A percentile compares a stretch with the other conserved stretches of the same genome.
phyloP scores from a whole-genome alignment of 2,888 invertebrate genomes.

The Cylloceria caligata region DNA sequence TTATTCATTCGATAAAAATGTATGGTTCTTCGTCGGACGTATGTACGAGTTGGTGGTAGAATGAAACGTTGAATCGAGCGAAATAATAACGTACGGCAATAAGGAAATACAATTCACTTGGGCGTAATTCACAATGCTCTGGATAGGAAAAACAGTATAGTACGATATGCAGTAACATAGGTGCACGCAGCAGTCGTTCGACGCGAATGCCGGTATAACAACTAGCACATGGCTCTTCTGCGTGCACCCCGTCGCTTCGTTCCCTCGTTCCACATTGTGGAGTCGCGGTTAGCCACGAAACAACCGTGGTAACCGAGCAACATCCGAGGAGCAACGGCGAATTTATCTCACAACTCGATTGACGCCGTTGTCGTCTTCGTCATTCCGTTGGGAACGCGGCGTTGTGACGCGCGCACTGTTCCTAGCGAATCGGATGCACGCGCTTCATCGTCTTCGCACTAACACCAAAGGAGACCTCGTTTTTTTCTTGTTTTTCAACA shows the following conservation, averaged over 20 bases:
- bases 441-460: background rate
- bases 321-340: constrained; percentile 60
- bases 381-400: background rate
- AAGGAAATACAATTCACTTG: constrained; percentile 30
- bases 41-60: too few species aligned
- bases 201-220: constrained; percentile 10
- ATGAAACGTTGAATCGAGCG: background rate
- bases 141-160: constrained; percentile 1
- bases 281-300: constrained; percentile 64
- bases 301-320: constrained; percentile 67
- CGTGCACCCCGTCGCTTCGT: constrained; percentile 52
- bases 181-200: background rate
- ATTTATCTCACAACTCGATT: constrained; percentile 19
- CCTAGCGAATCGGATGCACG: constrained; percentile 20
- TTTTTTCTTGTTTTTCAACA: too few species aligned
- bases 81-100: background rate
- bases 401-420: background rate
- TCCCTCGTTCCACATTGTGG: constrained; percentile 60
- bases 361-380: constrained; percentile 24
- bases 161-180: background rate
- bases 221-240: constrained; percentile 25
- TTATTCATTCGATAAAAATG: too few species aligned
- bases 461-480: background rate
- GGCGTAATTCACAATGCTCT: constrained; percentile 18
- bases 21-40: too few species aligned